Conservation (phyloP, 2,888 invertebrate genomes). For the Drosophila neonasuta region DNA sequence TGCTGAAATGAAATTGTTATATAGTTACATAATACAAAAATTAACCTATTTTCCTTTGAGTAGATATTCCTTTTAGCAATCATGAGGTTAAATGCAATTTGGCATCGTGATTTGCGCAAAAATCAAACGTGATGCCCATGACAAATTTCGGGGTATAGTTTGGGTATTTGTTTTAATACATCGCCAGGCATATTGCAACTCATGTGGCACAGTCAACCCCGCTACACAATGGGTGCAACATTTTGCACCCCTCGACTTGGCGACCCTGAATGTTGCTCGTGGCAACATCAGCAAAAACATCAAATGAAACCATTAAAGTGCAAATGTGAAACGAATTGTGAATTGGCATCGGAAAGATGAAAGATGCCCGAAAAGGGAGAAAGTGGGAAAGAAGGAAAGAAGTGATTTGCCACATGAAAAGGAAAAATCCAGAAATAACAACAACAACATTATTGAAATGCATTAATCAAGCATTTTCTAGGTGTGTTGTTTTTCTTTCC, state of each 20-base stretch:
- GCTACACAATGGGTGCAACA: slow-evolving; percentile 13
- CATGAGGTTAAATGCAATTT: slow-evolving; percentile 5
- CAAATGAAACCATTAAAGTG: slow-evolving; percentile 73
- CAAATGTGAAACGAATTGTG: slow-evolving; percentile 74
- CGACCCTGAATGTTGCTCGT: slow-evolving; percentile 25
- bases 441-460: slow-evolving; percentile 47
- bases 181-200: slow-evolving; percentile 49
- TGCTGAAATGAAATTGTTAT: neutral
- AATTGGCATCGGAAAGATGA: slow-evolving; percentile 46
- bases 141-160: slow-evolving; percentile 30
- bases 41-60: neutral
- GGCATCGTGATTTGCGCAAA: slow-evolving; percentile 10
- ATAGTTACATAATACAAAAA: neutral
- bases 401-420: slow-evolving; percentile 13
- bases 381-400: slow-evolving; percentile 5
- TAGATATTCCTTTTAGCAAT: neutral
- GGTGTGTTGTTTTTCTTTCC: slow-evolving; percentile 13
- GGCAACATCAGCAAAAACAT: slow-evolving; percentile 47
- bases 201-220: slow-evolving; percentile 28
- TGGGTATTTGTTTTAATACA: slow-evolving; percentile 9
- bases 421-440: slow-evolving; percentile 12
- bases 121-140: slow-evolving; percentile 16
- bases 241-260: slow-evolving; percentile 11
- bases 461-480: slow-evolving; percentile 62
- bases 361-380: slow-evolving; percentile 20